These are phyloP conservation scores for Minunthozetes semirufus DNA, from an alignment of 2,888 invertebrate species.

Conservation along the genomic window DNA sequence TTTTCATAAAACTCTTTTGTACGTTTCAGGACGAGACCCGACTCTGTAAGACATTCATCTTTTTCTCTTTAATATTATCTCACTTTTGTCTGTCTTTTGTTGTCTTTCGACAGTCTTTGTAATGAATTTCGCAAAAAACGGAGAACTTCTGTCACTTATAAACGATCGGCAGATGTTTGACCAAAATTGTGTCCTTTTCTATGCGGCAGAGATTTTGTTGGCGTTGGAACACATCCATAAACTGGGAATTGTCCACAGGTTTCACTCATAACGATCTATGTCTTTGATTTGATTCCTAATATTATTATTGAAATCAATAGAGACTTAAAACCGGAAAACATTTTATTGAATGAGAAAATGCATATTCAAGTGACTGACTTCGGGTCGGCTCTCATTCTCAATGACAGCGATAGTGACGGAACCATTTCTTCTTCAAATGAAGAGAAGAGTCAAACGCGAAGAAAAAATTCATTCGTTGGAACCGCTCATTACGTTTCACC, in stretches of 20 bases:
- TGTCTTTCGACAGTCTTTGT: slow-evolving; percentile 65
- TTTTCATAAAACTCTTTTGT: slow-evolving; percentile 87
- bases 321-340: slow-evolving; percentile 97
- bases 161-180: slow-evolving; percentile 84
- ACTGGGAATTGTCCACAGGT: slow-evolving; percentile 80
- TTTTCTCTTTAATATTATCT: slow-evolving; percentile 1
- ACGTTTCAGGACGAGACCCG: slow-evolving; percentile 86
- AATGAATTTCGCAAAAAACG: slow-evolving; percentile 85
- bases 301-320: slow-evolving; percentile 45
- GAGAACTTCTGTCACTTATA: slow-evolving; percentile 86
- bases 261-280: slow-evolving; percentile 32
- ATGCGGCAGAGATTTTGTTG: slow-evolving; percentile 83
- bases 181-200: slow-evolving; percentile 80
- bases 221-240: slow-evolving; percentile 86
- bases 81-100: not conserved
- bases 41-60: slow-evolving; percentile 43
- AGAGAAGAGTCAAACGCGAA: slow-evolving; percentile 28
- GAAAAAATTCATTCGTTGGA: slow-evolving; percentile 69
- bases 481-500: slow-evolving; percentile 99
- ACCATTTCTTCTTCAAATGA: not conserved
- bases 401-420: slow-evolving; percentile 12
- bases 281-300: slow-evolving; percentile 31
- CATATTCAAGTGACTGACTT: slow-evolving; percentile 96
- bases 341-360: slow-evolving; percentile 87
- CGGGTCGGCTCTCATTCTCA: slow-evolving; percentile 73